Evolutionary conservation across 2,797 vertebrate genomes (phyloP).

Genomic region (Carapus acus): DNA sequence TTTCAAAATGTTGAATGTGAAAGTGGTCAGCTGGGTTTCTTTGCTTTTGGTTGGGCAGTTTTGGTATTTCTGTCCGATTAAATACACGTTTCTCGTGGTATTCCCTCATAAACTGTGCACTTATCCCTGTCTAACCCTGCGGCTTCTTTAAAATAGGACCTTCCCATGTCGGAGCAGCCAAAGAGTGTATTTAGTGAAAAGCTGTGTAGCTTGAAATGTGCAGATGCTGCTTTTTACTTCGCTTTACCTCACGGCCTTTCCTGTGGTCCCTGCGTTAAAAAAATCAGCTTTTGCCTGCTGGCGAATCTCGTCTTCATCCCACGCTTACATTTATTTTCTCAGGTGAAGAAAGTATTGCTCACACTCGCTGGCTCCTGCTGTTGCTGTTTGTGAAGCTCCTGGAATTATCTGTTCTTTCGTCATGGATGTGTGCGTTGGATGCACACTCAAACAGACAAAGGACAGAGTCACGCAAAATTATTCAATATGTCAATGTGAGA

Average conservation of each 20-base stretch:
- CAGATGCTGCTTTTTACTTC: constrained; percentile 14
- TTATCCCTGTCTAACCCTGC: constrained; percentile 54
- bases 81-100: constrained; percentile 41
- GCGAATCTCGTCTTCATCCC: constrained; percentile 29
- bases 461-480: constrained; percentile 33
- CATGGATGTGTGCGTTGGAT: constrained; percentile 5
- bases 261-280: constrained; percentile 62
- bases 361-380: constrained; percentile 81
- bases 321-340: constrained; percentile 84
- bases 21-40: constrained; percentile 41
- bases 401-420: constrained; percentile 83
- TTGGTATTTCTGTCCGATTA: constrained; percentile 59
- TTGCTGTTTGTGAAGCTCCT: constrained; percentile 91
- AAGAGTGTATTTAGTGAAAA: constrained; percentile 50
- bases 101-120: constrained; percentile 47
- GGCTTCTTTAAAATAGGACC: constrained; percentile 47
- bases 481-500: constrained; percentile 1
- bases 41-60: constrained; percentile 37
- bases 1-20: constrained; percentile 47
- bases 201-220: constrained; percentile 32
- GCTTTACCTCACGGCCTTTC: constrained; percentile 68
- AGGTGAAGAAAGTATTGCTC: constrained; percentile 86
- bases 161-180: constrained; percentile 21
- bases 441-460: too few relatives aligned
- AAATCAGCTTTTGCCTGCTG: constrained; percentile 54